Conservation (phyloP, 2,113 vertebrate genomes). For the Zosterops japonicus region DNA sequence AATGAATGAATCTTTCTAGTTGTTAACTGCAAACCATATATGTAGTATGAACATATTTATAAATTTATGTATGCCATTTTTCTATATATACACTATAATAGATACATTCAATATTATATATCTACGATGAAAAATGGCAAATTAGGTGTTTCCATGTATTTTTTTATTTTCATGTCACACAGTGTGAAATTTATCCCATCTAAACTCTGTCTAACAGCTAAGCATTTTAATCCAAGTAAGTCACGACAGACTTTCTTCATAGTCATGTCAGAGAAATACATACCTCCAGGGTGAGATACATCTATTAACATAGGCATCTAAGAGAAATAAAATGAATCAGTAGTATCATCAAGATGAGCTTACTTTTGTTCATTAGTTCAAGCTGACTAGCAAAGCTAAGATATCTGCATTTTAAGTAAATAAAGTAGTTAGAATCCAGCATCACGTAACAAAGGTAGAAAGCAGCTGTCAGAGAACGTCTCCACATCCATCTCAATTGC, state of each 20-base stretch:
- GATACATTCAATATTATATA: background rate
- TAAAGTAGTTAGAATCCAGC: background rate
- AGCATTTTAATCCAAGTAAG: background rate
- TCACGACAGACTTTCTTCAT: background rate
- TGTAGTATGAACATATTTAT: background rate
- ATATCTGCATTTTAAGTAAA: background rate
- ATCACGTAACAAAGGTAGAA: background rate
- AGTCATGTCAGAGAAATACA: background rate
- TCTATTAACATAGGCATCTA: background rate
- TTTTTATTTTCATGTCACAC: background rate
- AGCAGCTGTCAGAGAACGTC: background rate
- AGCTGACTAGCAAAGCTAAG: background rate
- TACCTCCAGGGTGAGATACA: background rate
- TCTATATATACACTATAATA: background rate
- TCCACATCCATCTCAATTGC: background rate
- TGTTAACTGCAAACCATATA: background rate
- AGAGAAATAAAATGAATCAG: background rate
- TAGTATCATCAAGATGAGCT: background rate
- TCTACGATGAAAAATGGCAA: background rate
- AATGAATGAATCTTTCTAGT: background rate
- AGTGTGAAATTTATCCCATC: background rate
- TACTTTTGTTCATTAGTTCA: background rate
- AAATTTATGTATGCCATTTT: background rate
- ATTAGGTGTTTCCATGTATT: fast-evolving
- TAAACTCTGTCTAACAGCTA: background rate